Base-by-base conservation (phyloP, 2,113 vertebrate species). In the Barbus barbus region DNA sequence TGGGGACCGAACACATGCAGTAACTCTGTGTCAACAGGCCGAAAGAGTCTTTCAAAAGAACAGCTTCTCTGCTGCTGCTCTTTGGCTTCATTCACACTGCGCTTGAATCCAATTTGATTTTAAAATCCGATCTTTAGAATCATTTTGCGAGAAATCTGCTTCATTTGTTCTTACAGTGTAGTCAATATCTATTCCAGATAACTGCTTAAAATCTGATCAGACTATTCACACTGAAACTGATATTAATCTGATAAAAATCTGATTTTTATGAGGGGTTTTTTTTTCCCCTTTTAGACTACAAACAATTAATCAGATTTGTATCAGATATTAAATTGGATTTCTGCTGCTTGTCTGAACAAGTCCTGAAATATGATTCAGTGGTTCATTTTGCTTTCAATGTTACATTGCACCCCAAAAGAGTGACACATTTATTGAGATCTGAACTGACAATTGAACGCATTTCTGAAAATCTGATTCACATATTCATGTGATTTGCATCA, bases 1-100 rank as follows among this genome's bases (percentile, higher is more conserved):
- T 76, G 56, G 41, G 74, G 80, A 82, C 61, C 73, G 53, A 36
- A 78, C 74, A 56, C 53, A 78, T 72, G 51, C 75, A 51, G 58
- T 36, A 53, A 38, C 53, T 41, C 63, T 84, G 16, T 53, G 26
- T 60, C 53, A 18, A 71, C 8, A 48, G 11, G 38, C 38, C 0
- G 9, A 41, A 8, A 41, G 9, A 60, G n/a, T 69, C 31, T 63
- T 69, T 24, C 16, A 44, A 74, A 44, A 72, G 12, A 78, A 82
- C 9, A 26, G n/a, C n/a, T n/a, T n/a, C n/a, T n/a, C 16, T 65
- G 13, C 24, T 26, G 20, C 22, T 44, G 53, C 85, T 84, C 24
- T 65, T 28, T 33, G 38, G 48, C 69, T 65, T 48, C n/a, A 28
- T 61, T 61, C 77, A 26, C n/a, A 46, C 75, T 38, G 51, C 51